Conservation (phyloP, 92 coral and sea anemone species). For the Parazoanthus swiftii region DNA sequence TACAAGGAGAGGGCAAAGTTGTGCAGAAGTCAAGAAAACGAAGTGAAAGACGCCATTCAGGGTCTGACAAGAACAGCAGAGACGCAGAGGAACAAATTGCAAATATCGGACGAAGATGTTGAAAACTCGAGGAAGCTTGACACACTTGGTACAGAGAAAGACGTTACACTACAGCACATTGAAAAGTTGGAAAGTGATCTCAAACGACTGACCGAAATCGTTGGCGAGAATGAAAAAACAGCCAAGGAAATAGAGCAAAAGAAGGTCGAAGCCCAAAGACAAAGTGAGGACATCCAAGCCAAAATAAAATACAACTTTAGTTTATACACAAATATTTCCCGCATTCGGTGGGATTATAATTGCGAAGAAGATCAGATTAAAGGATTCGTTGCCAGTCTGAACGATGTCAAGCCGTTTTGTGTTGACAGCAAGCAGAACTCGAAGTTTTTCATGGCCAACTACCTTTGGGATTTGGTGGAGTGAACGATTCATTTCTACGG, state of each 20-base stretch:
- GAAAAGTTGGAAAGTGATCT: slow-evolving; percentile 75
- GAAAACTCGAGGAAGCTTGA: slow-evolving; percentile 46
- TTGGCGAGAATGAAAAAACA: slow-evolving; percentile 58
- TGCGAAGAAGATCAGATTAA: slow-evolving; percentile 75
- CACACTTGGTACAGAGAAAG: slow-evolving; percentile 58
- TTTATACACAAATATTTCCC: slow-evolving; percentile 84
- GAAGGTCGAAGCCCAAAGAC: slow-evolving; percentile 52
- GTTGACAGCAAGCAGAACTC: slow-evolving; percentile 73
- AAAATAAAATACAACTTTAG: slow-evolving; percentile 91
- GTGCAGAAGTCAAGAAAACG: slow-evolving; percentile 47
- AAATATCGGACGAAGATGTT: slow-evolving; percentile 41
- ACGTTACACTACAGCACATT: slow-evolving; percentile 52
- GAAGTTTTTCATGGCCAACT: slow-evolving; percentile 71
- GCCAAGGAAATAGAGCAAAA: slow-evolving; percentile 50
- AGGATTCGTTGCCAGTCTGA: slow-evolving; percentile 88
- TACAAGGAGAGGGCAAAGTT: slow-evolving; percentile 28
- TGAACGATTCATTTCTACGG: not conserved
- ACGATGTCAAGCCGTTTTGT: slow-evolving; percentile 88
- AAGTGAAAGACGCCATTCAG: slow-evolving; percentile 48
- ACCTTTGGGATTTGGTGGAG: slow-evolving; percentile 89
- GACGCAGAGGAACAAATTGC: slow-evolving; percentile 32
- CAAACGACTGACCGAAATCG: slow-evolving; percentile 49
- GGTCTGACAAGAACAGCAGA: slow-evolving; percentile 52
- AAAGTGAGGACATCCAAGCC: slow-evolving; percentile 75
- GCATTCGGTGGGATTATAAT: slow-evolving; percentile 95